Evolutionary conservation across 2,113 vertebrate genomes (phyloP).

Genomic region (Notarius lentiginosus): DNA sequence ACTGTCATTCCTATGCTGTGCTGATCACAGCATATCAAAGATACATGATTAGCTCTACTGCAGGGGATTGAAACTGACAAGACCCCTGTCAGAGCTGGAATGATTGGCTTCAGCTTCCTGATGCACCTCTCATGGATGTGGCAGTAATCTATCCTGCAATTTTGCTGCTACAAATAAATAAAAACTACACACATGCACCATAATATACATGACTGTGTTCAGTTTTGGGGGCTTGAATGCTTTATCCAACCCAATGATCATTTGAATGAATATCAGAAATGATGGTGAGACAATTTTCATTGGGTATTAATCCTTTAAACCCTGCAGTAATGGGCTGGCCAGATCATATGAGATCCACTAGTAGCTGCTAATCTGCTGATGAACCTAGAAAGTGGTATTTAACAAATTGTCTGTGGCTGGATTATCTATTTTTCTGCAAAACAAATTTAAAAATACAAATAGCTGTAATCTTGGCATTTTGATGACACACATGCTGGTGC

Average conservation of each 20-base stretch:
- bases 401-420: constrained; percentile 74
- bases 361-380: constrained; percentile 75
- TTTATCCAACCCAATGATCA: constrained; percentile 11
- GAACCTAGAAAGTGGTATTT: constrained; percentile 74
- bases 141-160: constrained; percentile 25
- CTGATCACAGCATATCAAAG: constrained; percentile 26
- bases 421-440: constrained; percentile 69
- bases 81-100: constrained; percentile 10
- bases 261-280: constrained; percentile 47
- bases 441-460: constrained; percentile 60
- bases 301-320: constrained; percentile 77
- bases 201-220: constrained; percentile 9
- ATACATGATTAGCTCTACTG: constrained; percentile 5
- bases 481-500: constrained; percentile 52
- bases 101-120: constrained; percentile 1
- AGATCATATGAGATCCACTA: constrained; percentile 77
- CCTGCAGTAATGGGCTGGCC: constrained; percentile 76
- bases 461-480: constrained; percentile 45
- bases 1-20: constrained; percentile 3
- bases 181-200: neutral
- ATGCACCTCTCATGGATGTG: constrained; percentile 18
- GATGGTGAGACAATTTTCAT: constrained; percentile 61
- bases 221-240: neutral
- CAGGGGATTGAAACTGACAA: constrained; percentile 32
- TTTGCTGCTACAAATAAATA: neutral